phyloP scores from a whole-genome alignment of 2,113 vertebrate genomes.

The Menidia beryllina region DNA sequence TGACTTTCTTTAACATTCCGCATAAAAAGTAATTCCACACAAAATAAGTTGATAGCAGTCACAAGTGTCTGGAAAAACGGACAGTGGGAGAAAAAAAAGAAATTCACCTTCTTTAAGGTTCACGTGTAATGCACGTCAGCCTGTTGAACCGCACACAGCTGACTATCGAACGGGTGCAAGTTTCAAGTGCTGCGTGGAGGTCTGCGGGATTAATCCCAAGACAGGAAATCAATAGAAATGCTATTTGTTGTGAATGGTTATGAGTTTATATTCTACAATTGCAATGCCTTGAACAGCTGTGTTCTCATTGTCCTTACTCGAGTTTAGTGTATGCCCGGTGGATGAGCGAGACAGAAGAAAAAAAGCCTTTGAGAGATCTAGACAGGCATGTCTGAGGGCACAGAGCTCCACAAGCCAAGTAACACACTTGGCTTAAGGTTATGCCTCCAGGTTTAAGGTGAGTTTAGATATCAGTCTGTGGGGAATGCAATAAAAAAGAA shows the following conservation, averaged over 20 bases:
- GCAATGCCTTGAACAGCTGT: conserved; percentile 12
- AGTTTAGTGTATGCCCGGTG: neutral
- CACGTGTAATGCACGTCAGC: conserved; percentile 5
- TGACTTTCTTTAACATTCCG: neutral
- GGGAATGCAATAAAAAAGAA: conserved; percentile 75
- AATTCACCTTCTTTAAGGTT: conserved; percentile 17
- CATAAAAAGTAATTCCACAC: neutral
- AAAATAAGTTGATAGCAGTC: conserved; percentile 1
- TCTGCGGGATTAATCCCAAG: conserved; percentile 24
- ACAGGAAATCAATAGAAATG: conserved; percentile 56
- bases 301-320: conserved; percentile 24
- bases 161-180: conserved; percentile 48
- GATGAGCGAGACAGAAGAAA: neutral
- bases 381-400: conserved; percentile 7
- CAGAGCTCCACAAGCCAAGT: conserved; percentile 43
- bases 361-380: neutral
- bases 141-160: conserved; percentile 15
- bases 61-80: neutral
- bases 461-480: conserved; percentile 74
- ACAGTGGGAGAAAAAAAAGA: conserved; percentile 26
- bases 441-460: conserved; percentile 44
- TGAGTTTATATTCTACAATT: conserved; percentile 34
- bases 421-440: conserved; percentile 61
- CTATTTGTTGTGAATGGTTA: conserved; percentile 33
- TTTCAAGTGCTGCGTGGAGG: conserved; percentile 27